Conservation (phyloP, 2,113 vertebrate species). For the Sceloporus tristichus region DNA sequence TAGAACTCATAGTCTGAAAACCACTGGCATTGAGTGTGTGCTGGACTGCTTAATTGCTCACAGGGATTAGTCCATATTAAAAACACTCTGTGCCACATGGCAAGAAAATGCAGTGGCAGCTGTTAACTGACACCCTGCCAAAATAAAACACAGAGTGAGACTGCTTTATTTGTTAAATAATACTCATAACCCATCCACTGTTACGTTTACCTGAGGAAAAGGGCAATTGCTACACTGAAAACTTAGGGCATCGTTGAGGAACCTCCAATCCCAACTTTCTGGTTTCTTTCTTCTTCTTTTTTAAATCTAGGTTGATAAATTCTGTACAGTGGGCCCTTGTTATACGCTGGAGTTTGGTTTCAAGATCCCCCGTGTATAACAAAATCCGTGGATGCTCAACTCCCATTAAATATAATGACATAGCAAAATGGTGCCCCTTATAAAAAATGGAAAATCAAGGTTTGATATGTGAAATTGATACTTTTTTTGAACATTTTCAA, state of each 20-base stretch:
- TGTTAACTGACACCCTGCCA: slow-evolving; percentile 2
- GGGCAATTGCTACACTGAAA: neutral
- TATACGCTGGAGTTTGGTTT: too few species aligned
- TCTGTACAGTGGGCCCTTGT: too few species aligned
- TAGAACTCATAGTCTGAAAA: neutral
- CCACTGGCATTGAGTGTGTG: neutral
- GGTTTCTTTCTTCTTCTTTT: too few species aligned
- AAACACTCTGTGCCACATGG: neutral
- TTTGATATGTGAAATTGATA: too few species aligned
- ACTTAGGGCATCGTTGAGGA: neutral
- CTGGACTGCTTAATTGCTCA: too few species aligned
- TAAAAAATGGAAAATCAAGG: too few species aligned
- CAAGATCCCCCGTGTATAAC: too few species aligned
- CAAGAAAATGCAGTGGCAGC: neutral
- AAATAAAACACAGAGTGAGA: neutral
- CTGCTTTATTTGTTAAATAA: neutral
- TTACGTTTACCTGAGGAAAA: neutral
- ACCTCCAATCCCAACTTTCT: neutral
- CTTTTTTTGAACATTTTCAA: too few species aligned
- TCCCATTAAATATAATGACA: too few species aligned
- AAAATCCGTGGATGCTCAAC: too few species aligned
- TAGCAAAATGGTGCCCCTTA: too few species aligned
- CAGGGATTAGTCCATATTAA: neutral
- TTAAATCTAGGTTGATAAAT: too few species aligned
- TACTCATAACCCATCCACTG: neutral